Evolutionary conservation across 2,113 vertebrate species (phyloP), one percentile per base, ranked within the genome.

Genomic region (Antigone vipio): DNA sequence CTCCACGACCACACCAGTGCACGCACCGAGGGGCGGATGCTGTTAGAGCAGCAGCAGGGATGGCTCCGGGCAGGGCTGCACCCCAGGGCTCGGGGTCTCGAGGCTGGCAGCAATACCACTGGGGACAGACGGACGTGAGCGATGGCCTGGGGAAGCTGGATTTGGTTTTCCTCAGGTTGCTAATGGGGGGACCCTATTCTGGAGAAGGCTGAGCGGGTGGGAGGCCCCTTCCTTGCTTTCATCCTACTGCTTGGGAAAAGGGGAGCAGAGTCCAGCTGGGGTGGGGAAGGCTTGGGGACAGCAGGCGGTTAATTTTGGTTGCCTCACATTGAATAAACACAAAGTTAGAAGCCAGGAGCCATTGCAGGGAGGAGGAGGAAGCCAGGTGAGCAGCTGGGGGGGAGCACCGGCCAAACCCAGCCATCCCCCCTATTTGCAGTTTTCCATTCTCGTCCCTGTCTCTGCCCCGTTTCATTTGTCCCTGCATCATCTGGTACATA

Each of bases 81-180:
- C 22, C 38, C 24, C 56, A 11, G 68, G n/a, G 30, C 16, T 30
- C 0, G 3, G 49, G 22, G n/a, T 8, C 3, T 5, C 0, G 1
- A 30, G 45, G 35, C 24, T 17, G n/a, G 58, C 63, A 71, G 52
- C 12, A 6, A 8, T 4, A 5, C 16, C 4, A 3, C 60, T 20
- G 53, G 56, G 82, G 67, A 49, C 15, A 38, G 17, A 44, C 0
- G 16, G 66, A 22, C 2, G 6, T 11, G 24, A 53, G 59, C 1
- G 0, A 9, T 22, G 78, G 18, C 6, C 52, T 5, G 63, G 59
- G 26, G 63, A 35, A 76, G 59, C 10, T 2, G 5, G 19, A 15
- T 58, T 58, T 49, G 10, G 5, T 68, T 88, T 34, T 3, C 42
- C 63, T 72, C 0, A 3, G 45, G 20, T 63, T 62, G 22, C 26